These are phyloP conservation scores for Eupleurogrammus muticus DNA, from an alignment of 2,797 vertebrate genomes.

Conservation along the genomic window DNA sequence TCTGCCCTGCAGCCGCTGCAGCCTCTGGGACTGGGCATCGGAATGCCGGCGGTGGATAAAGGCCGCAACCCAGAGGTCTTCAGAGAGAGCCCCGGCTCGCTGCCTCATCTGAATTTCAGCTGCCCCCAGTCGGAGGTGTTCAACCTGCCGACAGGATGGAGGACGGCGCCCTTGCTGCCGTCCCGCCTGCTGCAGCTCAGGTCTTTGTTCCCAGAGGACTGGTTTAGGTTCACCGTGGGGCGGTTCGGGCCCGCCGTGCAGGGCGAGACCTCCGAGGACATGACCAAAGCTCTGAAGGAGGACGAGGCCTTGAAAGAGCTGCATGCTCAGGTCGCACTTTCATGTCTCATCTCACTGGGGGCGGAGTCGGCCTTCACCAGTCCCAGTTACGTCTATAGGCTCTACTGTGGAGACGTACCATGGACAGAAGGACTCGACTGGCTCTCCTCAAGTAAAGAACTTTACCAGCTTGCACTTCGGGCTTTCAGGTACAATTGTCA, in stretches of 20 bases:
- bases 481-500: conserved; percentile 92
- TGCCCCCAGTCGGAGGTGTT: conserved; percentile 89
- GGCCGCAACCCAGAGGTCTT: conserved; percentile 79
- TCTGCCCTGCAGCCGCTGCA: conserved; percentile 86
- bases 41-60: conserved; percentile 90
- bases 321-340: conserved; percentile 88
- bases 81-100: conserved; percentile 67
- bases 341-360: conserved; percentile 91
- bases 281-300: conserved; percentile 88
- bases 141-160: conserved; percentile 91
- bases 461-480: conserved; percentile 93
- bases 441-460: conserved; percentile 91
- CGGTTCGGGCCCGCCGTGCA: conserved; percentile 87
- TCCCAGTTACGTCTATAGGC: conserved; percentile 91
- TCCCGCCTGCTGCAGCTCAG: conserved; percentile 88
- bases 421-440: conserved; percentile 94
- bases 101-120: conserved; percentile 85
- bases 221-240: conserved; percentile 91
- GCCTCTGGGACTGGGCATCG: conserved; percentile 87
- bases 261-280: conserved; percentile 84
- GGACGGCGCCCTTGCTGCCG: conserved; percentile 83
- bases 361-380: conserved; percentile 88
- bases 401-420: conserved; percentile 92
- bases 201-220: conserved; percentile 92
- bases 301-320: conserved; percentile 90